A percentile compares a stretch with the other conserved stretches of the same genome.
Evolutionary conservation across 2,888 invertebrate species (phyloP).

Genomic region (Lordiphosa andalusiaca): DNA sequence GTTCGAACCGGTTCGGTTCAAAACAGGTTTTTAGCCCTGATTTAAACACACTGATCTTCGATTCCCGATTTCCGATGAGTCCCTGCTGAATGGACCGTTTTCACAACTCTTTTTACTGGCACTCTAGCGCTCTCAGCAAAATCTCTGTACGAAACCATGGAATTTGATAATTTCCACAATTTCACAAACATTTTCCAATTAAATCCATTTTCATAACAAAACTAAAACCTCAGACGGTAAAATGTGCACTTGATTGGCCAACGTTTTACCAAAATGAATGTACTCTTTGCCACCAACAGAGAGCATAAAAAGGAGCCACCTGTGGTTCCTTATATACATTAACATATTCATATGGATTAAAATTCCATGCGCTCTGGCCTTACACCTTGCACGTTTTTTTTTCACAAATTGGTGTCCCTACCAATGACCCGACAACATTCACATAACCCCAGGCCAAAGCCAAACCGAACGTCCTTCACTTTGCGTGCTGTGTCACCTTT

Average conservation of each 20-base stretch:
- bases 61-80: too few relatives aligned
- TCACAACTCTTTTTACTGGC: too few relatives aligned
- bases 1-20: too few relatives aligned
- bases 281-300: neutral
- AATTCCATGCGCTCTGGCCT: constrained; percentile 42
- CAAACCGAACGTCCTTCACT: constrained; percentile 30
- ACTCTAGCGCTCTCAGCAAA: too few relatives aligned
- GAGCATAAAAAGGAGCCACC: constrained; percentile 19
- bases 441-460: constrained; percentile 50
- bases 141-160: too few relatives aligned
- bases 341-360: constrained; percentile 46
- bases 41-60: too few relatives aligned
- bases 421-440: constrained; percentile 68
- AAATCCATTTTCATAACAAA: too few relatives aligned
- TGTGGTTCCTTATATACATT: constrained; percentile 22
- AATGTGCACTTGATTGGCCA: neutral
- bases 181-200: too few relatives aligned
- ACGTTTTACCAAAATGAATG: constrained; percentile 1
- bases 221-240: too few relatives aligned
- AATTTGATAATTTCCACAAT: too few relatives aligned
- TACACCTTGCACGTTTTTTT: constrained; percentile 57
- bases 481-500: constrained; percentile 66
- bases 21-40: too few relatives aligned
- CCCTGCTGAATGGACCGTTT: too few relatives aligned
- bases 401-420: constrained; percentile 15